Base-by-base conservation (phyloP, 2,888 invertebrate species). In the Noctua janthina region DNA sequence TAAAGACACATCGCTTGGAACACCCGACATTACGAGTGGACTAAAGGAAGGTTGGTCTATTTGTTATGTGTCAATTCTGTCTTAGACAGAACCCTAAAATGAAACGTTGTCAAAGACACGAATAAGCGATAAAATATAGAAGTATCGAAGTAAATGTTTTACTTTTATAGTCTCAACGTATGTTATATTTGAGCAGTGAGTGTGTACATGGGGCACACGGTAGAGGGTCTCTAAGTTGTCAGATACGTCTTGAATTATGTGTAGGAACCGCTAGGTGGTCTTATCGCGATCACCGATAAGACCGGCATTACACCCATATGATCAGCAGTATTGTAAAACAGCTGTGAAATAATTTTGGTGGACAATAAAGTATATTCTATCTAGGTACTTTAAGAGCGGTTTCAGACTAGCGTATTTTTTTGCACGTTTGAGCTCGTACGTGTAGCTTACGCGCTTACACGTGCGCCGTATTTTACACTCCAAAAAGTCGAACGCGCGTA, bases 111-210 rank as follows among this genome's bases (percentile, higher is more conserved):
- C 56, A 59, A 54, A 76, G 56, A 76, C 56, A 67, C 23, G 69
- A 76, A 62, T 76, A 67, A 77, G 51, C 76, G 23, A 82, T 83
- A 81, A 82, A 82, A 71, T 56, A 51, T 66, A 43, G n/a, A 81
- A 82, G 70, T 59, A 71, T 76, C 66, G 59, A 39, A 82, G 70
- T 76, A 66, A 82, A 70, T 81, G 35, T 51, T 82, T 67, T 67
- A 67, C 29, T 76, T 67, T 71, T 71, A 82, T n/a, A 35, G 43
- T 71, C 70, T 15, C 64, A 8, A 59, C 70, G 23, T 59, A 46
- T 67, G 70, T 82, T 70, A 66, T 51, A 49, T 70, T 43, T 56
- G 49, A 64, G 15, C 49, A 62, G 8, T 10, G 39, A 80, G 17
- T 54, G 35, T 46, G 51, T n/a, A 81, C 51, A 11, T 46, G 29